Evolutionary conservation across 2,888 invertebrate species (phyloP).

Genomic region (Melanchra persicariae): DNA sequence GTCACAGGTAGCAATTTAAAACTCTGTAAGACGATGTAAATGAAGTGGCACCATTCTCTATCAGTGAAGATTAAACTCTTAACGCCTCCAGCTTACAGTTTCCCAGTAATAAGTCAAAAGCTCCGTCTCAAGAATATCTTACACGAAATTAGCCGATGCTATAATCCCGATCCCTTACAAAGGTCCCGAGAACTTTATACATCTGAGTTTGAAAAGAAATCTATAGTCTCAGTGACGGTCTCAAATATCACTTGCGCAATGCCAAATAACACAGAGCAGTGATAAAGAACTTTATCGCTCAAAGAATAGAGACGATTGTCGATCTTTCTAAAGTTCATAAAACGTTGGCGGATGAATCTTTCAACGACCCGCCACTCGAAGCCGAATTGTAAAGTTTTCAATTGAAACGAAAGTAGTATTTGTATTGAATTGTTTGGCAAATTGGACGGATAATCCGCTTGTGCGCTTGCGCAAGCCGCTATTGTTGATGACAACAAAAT

Average conservation of each 20-base stretch:
- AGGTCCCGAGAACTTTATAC: constrained; percentile 72
- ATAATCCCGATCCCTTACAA: constrained; percentile 68
- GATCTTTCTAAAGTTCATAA: not conserved
- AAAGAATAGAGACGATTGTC: constrained; percentile 52
- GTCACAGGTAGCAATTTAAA: not conserved
- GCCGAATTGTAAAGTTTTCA: constrained; percentile 80
- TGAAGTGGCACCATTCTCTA: constrained; percentile 12
- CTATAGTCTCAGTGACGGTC: constrained; percentile 74
- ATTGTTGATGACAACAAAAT: constrained; percentile 73
- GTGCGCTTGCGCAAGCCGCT: constrained; percentile 75
- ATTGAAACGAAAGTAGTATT: constrained; percentile 67
- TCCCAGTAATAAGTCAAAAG: constrained; percentile 56
- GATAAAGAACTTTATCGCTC: constrained; percentile 42
- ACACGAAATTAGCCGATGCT: constrained; percentile 71
- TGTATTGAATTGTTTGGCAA: constrained; percentile 79
- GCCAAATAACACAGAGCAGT: constrained; percentile 23
- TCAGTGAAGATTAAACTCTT: constrained; percentile 25
- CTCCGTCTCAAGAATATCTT: constrained; percentile 53
- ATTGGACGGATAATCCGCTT: constrained; percentile 83
- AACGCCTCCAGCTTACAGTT: constrained; percentile 56
- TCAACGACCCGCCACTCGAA: constrained; percentile 74
- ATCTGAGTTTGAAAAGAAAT: constrained; percentile 62
- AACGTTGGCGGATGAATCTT: constrained; percentile 57
- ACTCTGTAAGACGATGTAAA: not conserved
- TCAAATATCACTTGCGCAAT: constrained; percentile 71